Conservation (phyloP, 53 echinoderm and acorn worm genomes). For the Holothuria scabra region DNA sequence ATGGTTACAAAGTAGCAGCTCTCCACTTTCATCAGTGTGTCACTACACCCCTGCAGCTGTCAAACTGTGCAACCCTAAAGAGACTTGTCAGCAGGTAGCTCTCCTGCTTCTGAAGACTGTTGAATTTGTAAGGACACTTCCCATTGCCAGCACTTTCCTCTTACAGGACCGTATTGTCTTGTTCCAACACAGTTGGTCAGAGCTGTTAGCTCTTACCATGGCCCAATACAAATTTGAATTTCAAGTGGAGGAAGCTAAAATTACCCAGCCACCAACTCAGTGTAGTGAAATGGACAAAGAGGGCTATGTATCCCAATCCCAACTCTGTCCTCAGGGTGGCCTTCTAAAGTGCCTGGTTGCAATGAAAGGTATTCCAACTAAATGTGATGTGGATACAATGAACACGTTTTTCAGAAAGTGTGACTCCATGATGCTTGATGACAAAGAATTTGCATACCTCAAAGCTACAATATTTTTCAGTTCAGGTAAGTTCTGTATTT, state of each 20-base stretch:
- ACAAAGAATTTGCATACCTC: constrained; percentile 99
- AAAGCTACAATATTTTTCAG: constrained; percentile 95
- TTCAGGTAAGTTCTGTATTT: constrained; percentile 74
- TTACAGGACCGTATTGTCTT: constrained; percentile 75
- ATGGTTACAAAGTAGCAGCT: constrained; percentile 51
- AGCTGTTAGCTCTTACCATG: constrained; percentile 93
- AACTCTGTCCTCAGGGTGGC: constrained; percentile 67
- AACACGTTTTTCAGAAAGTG: constrained; percentile 95
- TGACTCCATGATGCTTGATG: constrained; percentile 87
- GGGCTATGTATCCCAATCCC: not conserved
- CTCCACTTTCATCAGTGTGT: constrained; percentile 28
- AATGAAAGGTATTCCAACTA: constrained; percentile 90
- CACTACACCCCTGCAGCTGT: constrained; percentile 77
- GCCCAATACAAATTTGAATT: constrained; percentile 90
- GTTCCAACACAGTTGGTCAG: constrained; percentile 98
- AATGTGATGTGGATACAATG: constrained; percentile 88
- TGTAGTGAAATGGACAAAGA: constrained; percentile 37
- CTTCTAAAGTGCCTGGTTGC: constrained; percentile 92
- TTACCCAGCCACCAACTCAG: constrained; percentile 51
- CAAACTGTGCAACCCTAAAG: constrained; percentile 76
- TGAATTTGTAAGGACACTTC: constrained; percentile 90
- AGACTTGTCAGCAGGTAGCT: constrained; percentile 88
- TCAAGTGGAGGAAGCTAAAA: constrained; percentile 74
- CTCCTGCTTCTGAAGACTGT: constrained; percentile 95
- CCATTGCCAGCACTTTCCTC: constrained; percentile 74